Evolutionary conservation across 2,888 invertebrate species (phyloP).

Genomic region (Phytoseiulus persimilis): DNA sequence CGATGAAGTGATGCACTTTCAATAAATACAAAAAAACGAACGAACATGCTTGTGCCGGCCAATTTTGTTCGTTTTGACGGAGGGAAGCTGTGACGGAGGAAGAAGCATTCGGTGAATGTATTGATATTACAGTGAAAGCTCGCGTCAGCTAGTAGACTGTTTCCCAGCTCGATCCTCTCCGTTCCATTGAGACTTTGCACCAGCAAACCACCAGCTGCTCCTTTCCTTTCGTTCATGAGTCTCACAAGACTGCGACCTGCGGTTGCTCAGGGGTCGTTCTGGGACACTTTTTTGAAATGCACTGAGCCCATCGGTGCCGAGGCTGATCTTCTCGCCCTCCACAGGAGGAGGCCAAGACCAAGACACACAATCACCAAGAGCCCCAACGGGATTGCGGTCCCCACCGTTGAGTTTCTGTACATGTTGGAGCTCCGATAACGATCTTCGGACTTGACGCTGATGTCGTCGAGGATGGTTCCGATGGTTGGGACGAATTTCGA

Average conservation of each 20-base stretch:
- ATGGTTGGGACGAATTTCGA: constrained; percentile 11
- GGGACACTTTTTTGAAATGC: background rate
- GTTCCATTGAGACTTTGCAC: background rate
- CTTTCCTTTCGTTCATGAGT: background rate
- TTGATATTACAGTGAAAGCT: no score
- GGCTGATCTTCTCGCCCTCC: background rate
- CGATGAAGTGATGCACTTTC: no score
- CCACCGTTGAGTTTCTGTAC: background rate
- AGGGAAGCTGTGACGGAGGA: no score
- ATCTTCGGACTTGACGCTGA: background rate
- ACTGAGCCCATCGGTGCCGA: background rate
- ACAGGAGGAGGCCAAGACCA: background rate
- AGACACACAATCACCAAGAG: background rate
- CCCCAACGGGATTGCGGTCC: background rate
- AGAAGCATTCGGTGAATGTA: no score
- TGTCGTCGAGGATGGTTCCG: constrained; percentile 7
- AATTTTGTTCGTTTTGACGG: no score
- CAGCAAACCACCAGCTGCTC: background rate
- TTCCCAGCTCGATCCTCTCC: background rate
- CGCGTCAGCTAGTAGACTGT: no score
- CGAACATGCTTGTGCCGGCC: no score
- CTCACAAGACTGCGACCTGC: background rate
- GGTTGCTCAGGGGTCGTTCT: background rate
- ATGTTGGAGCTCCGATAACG: background rate
- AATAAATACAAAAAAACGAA: no score